Evolutionary conservation across 1,140 invertebrate genomes (phyloP).

Genomic region (Leptestheria dahalacensis): DNA sequence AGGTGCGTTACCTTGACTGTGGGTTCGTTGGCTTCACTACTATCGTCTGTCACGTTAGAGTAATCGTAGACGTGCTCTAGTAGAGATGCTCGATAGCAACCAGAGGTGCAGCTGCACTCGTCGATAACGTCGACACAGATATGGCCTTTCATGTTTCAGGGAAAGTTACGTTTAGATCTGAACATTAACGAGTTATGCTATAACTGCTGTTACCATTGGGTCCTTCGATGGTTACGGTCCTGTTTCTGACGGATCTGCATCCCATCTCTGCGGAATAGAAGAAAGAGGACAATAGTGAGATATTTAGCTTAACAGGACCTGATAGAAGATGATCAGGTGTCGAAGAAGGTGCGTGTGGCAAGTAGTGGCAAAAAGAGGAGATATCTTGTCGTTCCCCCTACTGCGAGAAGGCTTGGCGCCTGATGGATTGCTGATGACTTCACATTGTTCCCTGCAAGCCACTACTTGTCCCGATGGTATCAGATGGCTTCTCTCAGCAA

Average conservation of each 20-base stretch:
- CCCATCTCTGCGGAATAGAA: neutral
- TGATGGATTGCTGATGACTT: neutral
- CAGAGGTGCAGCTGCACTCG: conserved; percentile 20
- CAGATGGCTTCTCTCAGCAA: neutral
- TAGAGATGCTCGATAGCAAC: conserved; percentile 20
- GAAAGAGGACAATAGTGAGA: neutral
- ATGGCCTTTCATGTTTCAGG: conserved; percentile 3
- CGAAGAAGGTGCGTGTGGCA: neutral
- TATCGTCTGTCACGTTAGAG: conserved; percentile 10
- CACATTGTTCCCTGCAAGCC: neutral
- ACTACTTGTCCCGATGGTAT: neutral
- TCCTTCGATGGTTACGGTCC: conserved; percentile 31
- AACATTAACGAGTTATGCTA: neutral
- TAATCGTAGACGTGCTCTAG: conserved; percentile 24
- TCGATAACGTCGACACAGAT: conserved; percentile 18
- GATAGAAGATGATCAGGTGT: too few relatives aligned
- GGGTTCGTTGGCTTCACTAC: conserved; percentile 6
- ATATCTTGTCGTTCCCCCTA: neutral
- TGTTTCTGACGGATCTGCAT: conserved; percentile 32
- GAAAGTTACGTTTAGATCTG: neutral
- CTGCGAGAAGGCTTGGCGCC: neutral
- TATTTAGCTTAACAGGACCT: too few relatives aligned
- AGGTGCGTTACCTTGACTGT: neutral
- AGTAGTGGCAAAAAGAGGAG: neutral
- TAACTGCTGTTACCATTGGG: conserved; percentile 30